phyloP scores from a whole-genome alignment of 2,888 invertebrate species.

The Cryptops parisi region DNA sequence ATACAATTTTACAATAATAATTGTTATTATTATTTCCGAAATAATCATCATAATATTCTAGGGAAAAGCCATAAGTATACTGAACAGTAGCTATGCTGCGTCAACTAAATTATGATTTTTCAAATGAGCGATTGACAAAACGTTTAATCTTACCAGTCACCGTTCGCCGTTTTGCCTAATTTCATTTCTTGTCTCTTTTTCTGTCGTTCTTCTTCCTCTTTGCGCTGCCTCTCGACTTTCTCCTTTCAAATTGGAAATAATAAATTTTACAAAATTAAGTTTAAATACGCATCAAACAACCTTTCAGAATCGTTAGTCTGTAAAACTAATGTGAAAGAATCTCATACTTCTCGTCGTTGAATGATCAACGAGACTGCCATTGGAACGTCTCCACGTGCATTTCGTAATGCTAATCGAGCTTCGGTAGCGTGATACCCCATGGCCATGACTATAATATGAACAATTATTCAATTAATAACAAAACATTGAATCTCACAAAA shows the following conservation, averaged over 20 bases:
- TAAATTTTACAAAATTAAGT: no score
- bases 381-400: slow-evolving; percentile 42
- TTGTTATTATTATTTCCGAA: no score
- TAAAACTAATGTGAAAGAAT: no score
- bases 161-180: slow-evolving; percentile 46
- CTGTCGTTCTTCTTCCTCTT: slow-evolving; percentile 30
- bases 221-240: slow-evolving; percentile 36
- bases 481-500: background rate
- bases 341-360: slow-evolving; percentile 38
- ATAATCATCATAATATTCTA: no score
- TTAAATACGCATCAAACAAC: no score
- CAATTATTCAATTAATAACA: background rate
- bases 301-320: no score
- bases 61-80: no score
- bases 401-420: slow-evolving; percentile 53
- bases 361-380: slow-evolving; percentile 50
- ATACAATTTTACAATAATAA: no score
- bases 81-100: no score
- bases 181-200: slow-evolving; percentile 33
- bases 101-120: no score
- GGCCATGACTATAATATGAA: slow-evolving; percentile 25
- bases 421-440: slow-evolving; percentile 49
- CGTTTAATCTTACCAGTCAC: slow-evolving; percentile 34
- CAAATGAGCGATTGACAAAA: no score
- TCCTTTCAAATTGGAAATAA: no score